Percentiles rank a stretch among this genome's conserved stretches.
phyloP scores from a whole-genome alignment of 2,113 vertebrate genomes.

The Triplophysa rosa region DNA sequence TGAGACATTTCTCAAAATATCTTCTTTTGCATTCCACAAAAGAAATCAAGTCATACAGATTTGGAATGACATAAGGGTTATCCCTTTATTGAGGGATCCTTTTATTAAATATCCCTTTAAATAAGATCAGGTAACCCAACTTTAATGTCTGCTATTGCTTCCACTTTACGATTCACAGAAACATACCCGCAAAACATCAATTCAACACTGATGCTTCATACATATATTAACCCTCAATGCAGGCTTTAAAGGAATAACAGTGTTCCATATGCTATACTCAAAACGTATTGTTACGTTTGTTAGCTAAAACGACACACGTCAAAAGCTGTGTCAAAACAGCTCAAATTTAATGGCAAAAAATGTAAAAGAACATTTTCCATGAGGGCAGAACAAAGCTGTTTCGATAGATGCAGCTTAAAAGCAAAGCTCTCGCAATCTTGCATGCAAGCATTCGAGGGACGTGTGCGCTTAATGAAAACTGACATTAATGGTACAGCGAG shows the following conservation, averaged over 20 bases:
- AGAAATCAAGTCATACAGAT: no score
- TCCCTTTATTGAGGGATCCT: no score
- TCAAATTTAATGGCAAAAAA: slow-evolving; percentile 41
- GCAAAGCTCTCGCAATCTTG: slow-evolving; percentile 41
- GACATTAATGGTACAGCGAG: slow-evolving; percentile 49
- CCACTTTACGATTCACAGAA: no score
- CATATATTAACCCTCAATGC: background rate
- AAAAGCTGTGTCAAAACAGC: slow-evolving; percentile 12
- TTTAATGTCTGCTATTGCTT: no score
- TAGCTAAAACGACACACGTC: background rate
- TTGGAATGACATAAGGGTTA: no score
- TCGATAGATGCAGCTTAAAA: slow-evolving; percentile 56
- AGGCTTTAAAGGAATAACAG: background rate
- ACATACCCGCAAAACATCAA: background rate
- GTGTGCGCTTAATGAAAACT: slow-evolving; percentile 54
- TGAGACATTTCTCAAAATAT: no score
- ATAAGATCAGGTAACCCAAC: no score
- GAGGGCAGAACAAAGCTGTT: slow-evolving; percentile 55
- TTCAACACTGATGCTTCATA: background rate
- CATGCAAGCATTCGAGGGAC: slow-evolving; percentile 49
- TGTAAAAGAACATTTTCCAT: slow-evolving; percentile 43
- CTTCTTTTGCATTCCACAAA: no score
- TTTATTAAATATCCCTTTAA: no score
- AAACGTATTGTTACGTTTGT: no score
- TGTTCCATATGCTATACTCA: background rate